These are phyloP conservation scores for Anhinga rufa DNA, from an alignment of 2,113 vertebrate genomes.

Conservation along the genomic window DNA sequence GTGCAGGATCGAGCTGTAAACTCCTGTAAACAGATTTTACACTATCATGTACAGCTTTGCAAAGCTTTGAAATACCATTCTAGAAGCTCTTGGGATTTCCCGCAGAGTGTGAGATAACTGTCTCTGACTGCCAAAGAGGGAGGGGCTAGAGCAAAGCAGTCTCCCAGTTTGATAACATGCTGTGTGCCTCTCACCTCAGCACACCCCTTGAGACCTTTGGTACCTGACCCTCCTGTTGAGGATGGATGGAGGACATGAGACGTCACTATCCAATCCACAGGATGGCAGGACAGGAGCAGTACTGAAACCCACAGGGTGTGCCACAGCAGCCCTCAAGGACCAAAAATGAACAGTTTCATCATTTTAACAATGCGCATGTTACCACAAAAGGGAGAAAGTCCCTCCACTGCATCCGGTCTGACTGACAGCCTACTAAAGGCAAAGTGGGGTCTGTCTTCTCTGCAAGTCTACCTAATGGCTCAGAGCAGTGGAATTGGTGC, in stretches of 20 bases:
- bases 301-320: not conserved
- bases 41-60: not conserved
- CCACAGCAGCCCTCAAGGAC: not conserved
- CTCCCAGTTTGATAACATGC: not conserved
- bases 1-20: not conserved
- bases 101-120: not conserved
- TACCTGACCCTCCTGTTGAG: not conserved
- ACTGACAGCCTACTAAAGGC: not conserved
- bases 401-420: fast-evolving
- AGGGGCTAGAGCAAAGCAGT: not conserved
- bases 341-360: not conserved
- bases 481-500: not conserved
- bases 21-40: not conserved
- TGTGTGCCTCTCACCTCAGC: not conserved
- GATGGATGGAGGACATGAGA: not conserved
- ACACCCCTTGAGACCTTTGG: not conserved
- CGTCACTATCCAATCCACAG: not conserved
- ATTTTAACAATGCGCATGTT: not conserved
- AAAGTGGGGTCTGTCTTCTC: not conserved
- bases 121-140: not conserved
- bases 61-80: not conserved
- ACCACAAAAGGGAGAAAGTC: not conserved
- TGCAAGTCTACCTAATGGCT: not conserved
- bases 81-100: not conserved
- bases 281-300: not conserved